These are phyloP conservation scores for Pogonus chalceus DNA, from an alignment of 1,140 invertebrate species.

Conservation along the genomic window DNA sequence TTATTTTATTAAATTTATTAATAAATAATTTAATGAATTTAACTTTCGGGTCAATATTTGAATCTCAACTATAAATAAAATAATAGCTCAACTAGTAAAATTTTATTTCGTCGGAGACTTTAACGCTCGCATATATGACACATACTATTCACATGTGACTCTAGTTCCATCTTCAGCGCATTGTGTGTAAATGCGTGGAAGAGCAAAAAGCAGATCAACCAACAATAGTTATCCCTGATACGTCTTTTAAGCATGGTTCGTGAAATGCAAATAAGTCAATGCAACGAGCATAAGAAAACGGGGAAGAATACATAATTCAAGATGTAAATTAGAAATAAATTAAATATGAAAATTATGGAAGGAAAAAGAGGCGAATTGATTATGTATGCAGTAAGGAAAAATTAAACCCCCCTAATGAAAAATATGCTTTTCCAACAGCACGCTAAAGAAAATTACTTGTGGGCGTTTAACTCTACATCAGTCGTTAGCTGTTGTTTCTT, in stretches of 20 bases:
- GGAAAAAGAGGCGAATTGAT: conserved; percentile 34
- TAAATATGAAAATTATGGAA: conserved; percentile 38
- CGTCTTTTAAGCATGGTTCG: not conserved
- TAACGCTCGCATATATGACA: conserved; percentile 12
- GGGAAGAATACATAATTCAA: conserved; percentile 35
- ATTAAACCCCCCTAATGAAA: conserved; percentile 37
- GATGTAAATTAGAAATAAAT: conserved; percentile 39
- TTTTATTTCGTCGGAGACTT: too few species aligned
- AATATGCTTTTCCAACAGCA: conserved; percentile 28
- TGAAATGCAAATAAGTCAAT: conserved; percentile 24
- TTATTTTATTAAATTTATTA: too few species aligned
- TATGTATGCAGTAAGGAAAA: conserved; percentile 38
- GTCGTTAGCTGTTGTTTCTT: too few species aligned
- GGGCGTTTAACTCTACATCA: conserved; percentile 4
- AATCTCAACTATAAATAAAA: too few species aligned
- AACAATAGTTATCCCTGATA: not conserved
- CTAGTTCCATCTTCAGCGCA: not conserved
- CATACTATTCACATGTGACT: not conserved
- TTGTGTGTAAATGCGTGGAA: not conserved
- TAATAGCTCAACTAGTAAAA: too few species aligned
- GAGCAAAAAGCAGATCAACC: conserved; percentile 6
- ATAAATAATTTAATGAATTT: too few species aligned
- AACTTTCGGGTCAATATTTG: too few species aligned
- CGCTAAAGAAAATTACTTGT: conserved; percentile 20
- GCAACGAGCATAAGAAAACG: conserved; percentile 26